phyloP scores from a whole-genome alignment of 92 coral and sea anemone genomes.

The Porites evermanni region DNA sequence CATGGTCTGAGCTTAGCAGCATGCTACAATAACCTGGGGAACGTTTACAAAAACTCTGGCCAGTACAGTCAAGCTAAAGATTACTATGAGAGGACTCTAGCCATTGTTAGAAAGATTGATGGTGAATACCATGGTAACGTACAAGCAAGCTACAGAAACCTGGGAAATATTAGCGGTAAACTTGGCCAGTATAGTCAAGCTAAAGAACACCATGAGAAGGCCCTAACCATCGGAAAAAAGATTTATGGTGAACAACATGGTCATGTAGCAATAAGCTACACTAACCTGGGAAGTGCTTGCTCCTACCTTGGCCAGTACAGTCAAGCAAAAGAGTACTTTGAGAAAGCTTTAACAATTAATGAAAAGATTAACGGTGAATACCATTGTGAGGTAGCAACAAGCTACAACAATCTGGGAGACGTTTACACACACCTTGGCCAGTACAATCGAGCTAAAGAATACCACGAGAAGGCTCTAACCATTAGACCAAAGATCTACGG shows the following conservation, averaged over 20 bases:
- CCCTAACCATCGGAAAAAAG: background rate
- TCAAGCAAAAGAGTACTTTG: background rate
- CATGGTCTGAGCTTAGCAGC: background rate
- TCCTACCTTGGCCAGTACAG: background rate
- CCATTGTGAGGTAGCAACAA: background rate
- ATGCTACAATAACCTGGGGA: background rate
- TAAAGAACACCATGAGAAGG: background rate
- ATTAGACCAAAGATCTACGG: too few species aligned
- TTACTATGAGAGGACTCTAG: background rate
- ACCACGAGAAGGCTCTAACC: too few species aligned
- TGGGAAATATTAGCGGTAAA: slow-evolving; percentile 16
- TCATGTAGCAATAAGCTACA: background rate
- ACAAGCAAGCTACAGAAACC: background rate
- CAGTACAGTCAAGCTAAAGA: background rate
- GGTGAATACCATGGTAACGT: background rate
- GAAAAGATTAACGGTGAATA: background rate
- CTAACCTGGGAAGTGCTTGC: background rate
- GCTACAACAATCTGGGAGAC: background rate
- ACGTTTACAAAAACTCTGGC: too few species aligned
- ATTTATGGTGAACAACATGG: background rate
- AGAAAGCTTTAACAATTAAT: background rate
- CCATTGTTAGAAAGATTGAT: background rate
- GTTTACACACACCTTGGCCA: background rate
- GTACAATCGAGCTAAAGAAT: too few species aligned
- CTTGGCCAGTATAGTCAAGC: background rate